Evolutionary conservation across 2,797 vertebrate species (phyloP), one percentile per base, ranked within the genome.

Genomic region (Coregonus ussuriensis): DNA sequence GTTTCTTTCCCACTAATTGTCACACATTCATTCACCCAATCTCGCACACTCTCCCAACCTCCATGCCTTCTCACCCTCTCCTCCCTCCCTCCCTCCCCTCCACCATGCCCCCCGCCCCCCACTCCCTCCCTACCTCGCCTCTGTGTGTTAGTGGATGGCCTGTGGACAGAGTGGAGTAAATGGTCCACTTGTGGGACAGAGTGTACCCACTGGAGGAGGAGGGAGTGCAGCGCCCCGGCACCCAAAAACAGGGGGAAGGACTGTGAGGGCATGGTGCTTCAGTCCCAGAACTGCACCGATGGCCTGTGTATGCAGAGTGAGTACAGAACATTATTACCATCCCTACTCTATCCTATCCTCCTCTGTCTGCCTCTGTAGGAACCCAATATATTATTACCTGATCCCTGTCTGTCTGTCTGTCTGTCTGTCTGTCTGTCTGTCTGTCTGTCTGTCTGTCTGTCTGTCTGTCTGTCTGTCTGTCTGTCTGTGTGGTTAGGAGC

Each of bases 301-400:
- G 97, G 98, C 75, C 95, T 99, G 79, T 99, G 98, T 91, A 98
- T 99, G 97, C 98, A 99, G 93, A 96, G 98, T 99, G 93, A 99
- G 98, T 96, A 88, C 83, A 79, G 66, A 47, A 82, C 86, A 18
- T 78, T 2, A 16, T 15, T 33, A 68, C 33, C 31, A 7, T 41
- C 31, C 31, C 6, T 15, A 16, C 33, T 69, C 67, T 35, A 69
- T 11, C 41, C 69, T 71, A 13, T 4, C 31, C 67, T 66, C 87
- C 67, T 82, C 82, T 51, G 79, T 80, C 74, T 74, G 81, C 86
- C 74, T 29, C 74, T 83, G 85, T 68, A 11, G 41, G 41, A 13
- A 47, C 41, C 41, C 41, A 47, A 13, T 47, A 9, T 9, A 47
- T 47, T 47, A 47, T 47, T 13, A 13, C 9, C 9, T 47, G 9